These are phyloP conservation scores for Caenorhabditis imperialis DNA, from an alignment of 2,888 invertebrate species.

Conservation along the genomic window DNA sequence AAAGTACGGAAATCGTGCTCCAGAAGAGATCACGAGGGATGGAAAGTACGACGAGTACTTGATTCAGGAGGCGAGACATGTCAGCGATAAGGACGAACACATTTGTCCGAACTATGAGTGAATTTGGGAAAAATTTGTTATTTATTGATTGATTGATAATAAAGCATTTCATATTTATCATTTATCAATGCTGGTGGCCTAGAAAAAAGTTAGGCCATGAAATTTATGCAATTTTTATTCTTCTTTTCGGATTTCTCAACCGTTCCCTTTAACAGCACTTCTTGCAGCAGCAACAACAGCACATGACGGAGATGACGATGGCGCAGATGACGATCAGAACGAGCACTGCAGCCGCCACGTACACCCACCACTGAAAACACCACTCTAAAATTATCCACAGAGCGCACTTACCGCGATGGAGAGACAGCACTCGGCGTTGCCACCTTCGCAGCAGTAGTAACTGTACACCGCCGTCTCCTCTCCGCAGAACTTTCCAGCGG, in stretches of 20 bases:
- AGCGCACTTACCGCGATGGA: constrained; percentile 51
- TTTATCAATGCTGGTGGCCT: too few species aligned
- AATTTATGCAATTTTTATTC: too few species aligned
- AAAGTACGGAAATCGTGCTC: constrained; percentile 64
- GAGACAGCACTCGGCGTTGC: constrained; percentile 66
- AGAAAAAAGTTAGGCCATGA: too few species aligned
- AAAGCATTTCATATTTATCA: too few species aligned
- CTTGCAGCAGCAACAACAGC: constrained; percentile 34
- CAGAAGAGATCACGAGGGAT: constrained; percentile 67
- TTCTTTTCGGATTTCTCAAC: too few species aligned
- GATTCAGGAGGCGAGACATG: constrained; percentile 54
- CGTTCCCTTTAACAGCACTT: too few species aligned
- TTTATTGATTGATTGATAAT: too few species aligned
- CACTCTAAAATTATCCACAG: too few species aligned
- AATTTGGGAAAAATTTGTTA: too few species aligned
- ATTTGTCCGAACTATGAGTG: constrained; percentile 52
- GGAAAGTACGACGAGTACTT: constrained; percentile 66
- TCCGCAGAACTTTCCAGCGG: constrained; percentile 68
- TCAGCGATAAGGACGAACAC: constrained; percentile 60
- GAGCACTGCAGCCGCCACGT: constrained; percentile 6
- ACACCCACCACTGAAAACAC: constrained; percentile 26
- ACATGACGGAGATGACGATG: constrained; percentile 10
- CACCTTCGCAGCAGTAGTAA: constrained; percentile 68
- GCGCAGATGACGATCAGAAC: constrained; percentile 1
- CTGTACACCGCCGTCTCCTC: constrained; percentile 60